phyloP scores from a whole-genome alignment of 2,797 vertebrate species.

The Natrix natrix region DNA sequence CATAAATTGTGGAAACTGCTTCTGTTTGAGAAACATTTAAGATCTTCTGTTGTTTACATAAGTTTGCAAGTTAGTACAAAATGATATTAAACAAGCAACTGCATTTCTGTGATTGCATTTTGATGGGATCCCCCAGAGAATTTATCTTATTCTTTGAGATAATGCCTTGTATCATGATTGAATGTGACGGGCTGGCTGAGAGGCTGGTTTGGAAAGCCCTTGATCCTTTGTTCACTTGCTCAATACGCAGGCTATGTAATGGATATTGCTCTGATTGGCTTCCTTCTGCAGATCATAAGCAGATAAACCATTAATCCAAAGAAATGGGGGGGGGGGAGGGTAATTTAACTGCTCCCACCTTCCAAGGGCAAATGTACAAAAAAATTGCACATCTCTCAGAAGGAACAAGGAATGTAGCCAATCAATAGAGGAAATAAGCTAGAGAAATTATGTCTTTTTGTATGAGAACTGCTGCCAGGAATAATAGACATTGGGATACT shows the following conservation, averaged over 20 bases:
- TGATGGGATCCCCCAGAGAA: background rate
- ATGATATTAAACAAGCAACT: background rate
- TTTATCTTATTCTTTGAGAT: background rate
- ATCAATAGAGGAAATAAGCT: background rate
- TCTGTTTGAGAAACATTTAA: background rate
- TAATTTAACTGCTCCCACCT: background rate
- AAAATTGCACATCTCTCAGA: background rate
- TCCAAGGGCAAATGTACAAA: background rate
- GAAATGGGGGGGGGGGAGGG: background rate
- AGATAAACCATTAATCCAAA: constrained; percentile 11
- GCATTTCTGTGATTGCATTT: background rate
- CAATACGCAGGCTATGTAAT: constrained; percentile 16
- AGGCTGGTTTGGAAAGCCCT: constrained; percentile 4
- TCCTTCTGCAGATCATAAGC: background rate
- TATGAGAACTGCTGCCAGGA: background rate
- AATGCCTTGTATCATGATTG: constrained; percentile 25
- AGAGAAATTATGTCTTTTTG: background rate
- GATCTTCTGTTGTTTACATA: background rate
- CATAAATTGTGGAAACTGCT: background rate
- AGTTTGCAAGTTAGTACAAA: background rate
- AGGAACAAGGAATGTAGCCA: background rate
- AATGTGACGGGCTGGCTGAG: constrained; percentile 21
- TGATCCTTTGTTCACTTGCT: constrained; percentile 14
- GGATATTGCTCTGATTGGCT: constrained; percentile 3
- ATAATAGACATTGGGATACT: background rate